A percentile compares a stretch with the other conserved stretches of the same genome.
These are phyloP conservation scores for Lydus trimaculatus DNA, from an alignment of 2,888 invertebrate species.

Conservation along the genomic window DNA sequence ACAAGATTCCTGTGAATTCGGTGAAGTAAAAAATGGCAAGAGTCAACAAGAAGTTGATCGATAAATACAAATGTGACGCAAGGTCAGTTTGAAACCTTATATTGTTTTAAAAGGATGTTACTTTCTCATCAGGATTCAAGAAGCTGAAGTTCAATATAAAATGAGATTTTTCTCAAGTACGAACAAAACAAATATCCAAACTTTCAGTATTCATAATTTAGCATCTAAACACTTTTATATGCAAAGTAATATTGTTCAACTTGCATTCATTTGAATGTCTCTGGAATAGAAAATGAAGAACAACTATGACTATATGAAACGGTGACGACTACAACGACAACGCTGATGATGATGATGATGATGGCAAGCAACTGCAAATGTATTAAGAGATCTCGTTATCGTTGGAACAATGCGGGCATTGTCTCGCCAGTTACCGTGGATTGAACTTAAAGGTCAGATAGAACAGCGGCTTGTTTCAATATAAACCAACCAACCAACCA, in stretches of 20 bases:
- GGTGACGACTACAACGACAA: slow-evolving; percentile 30
- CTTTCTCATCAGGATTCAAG: neutral
- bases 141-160: neutral
- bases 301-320: neutral
- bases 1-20: neutral
- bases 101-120: neutral
- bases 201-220: neutral
- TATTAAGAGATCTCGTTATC: slow-evolving; percentile 49
- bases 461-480: slow-evolving; percentile 9
- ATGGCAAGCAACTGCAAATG: slow-evolving; percentile 41
- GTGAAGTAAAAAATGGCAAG: neutral
- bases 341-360: no score
- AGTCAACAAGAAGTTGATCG: neutral
- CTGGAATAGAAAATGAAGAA: neutral
- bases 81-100: slow-evolving; percentile 4
- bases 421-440: slow-evolving; percentile 45
- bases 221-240: slow-evolving; percentile 2
- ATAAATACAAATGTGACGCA: neutral
- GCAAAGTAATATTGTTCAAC: neutral
- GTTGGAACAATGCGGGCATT: slow-evolving; percentile 53
- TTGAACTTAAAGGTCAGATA: slow-evolving; percentile 45
- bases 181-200: neutral
- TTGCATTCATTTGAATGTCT: neutral
- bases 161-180: neutral
- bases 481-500: neutral